phyloP scores from a whole-genome alignment of 2,797 vertebrate genomes.

The Coreius guichenoti region DNA sequence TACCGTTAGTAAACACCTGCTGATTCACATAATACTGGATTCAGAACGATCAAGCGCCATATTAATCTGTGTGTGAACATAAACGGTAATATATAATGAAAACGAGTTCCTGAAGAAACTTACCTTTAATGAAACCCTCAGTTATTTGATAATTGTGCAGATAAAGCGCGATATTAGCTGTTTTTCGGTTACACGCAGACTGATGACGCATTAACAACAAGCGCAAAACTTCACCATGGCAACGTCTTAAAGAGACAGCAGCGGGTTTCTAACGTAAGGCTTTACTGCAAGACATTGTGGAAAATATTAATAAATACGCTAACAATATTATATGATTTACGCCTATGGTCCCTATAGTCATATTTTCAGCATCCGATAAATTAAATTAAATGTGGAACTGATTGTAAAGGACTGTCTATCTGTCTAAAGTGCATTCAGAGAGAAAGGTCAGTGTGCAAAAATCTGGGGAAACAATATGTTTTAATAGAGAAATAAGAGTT shows the following conservation, averaged over 20 bases:
- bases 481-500: neutral
- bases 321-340: neutral
- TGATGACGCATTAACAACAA: slow-evolving; percentile 70
- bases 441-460: neutral
- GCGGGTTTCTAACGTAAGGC: neutral
- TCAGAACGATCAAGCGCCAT: neutral
- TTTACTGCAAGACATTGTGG: neutral
- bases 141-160: neutral
- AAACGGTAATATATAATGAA: no score
- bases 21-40: neutral
- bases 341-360: neutral
- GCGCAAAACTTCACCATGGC: slow-evolving; percentile 67
- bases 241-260: slow-evolving; percentile 63
- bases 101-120: neutral
- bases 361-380: neutral
- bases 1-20: slow-evolving; percentile 4
- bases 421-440: neutral
- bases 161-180: neutral
- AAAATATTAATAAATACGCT: neutral
- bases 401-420: neutral
- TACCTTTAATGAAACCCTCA: slow-evolving; percentile 14
- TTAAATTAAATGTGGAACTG: neutral
- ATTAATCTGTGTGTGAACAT: neutral
- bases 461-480: neutral
- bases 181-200: slow-evolving; percentile 49